A percentile compares a stretch with the other conserved stretches of the same genome.
Conservation (phyloP, 1,140 invertebrate genomes). For the Bursaphelenchus mucronatus region DNA sequence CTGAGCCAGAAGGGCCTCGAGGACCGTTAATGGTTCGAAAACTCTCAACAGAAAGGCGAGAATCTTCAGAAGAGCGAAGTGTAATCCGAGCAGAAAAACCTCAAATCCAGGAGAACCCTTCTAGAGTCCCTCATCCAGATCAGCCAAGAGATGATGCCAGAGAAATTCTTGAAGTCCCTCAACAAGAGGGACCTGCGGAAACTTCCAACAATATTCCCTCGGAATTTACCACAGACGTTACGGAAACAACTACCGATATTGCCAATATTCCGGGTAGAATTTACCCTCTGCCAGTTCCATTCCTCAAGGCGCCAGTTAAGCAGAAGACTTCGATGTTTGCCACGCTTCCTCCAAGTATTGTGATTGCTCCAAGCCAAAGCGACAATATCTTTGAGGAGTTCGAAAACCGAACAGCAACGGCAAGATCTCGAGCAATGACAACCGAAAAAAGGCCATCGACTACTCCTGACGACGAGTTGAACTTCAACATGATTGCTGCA, state of each 20-base stretch:
- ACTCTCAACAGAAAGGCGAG: no score
- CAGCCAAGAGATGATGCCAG: no score
- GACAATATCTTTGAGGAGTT: neutral
- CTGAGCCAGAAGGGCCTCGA: no score
- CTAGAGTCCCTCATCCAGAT: no score
- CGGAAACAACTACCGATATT: conserved; percentile 28
- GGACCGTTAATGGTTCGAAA: no score
- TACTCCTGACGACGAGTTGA: conserved; percentile 7
- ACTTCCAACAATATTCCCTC: no score
- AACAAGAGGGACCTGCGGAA: no score
- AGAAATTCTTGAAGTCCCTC: no score
- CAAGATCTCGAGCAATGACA: conserved; percentile 15
- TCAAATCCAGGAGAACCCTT: no score
- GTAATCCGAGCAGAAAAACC: no score
- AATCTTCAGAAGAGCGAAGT: no score
- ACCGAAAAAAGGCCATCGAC: conserved; percentile 7
- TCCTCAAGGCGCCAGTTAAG: conserved; percentile 47
- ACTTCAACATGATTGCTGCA: conserved; percentile 5
- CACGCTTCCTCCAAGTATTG: conserved; percentile 52
- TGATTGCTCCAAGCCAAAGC: conserved; percentile 33
- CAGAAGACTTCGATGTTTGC: conserved; percentile 43
- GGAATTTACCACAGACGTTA: conserved; percentile 14
- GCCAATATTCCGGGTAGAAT: conserved; percentile 50
- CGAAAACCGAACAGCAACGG: neutral
- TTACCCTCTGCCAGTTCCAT: conserved; percentile 57